Evolutionary conservation across 2,113 vertebrate species (phyloP), one percentile per base, ranked within the genome.

Genomic region (Mastomys coucha): DNA sequence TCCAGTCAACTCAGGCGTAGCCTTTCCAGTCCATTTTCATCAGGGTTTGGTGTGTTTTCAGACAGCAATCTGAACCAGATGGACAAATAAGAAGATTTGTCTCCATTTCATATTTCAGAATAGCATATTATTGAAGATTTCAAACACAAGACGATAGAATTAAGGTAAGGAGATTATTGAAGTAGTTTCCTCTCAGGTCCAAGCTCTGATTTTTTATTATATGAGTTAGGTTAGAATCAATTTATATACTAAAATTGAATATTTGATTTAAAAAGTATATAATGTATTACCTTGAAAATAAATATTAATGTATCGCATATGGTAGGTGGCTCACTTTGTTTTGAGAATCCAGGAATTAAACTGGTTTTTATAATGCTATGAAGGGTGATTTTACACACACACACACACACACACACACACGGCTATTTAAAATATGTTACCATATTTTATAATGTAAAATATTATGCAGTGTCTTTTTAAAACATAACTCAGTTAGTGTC

Each of bases 231-330:
- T 93, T 80, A 81, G 89, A 89, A 93, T 26, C 70, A 86, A 49
- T 89, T 80, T 93, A 75, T 75, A 42, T 39, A 58, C n/a, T 33
- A 73, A 95, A 91, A 84, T 91, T 65, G 92, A 65, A 81, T 56
- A 5, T 89, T 89, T 89, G 89, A 65, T 91, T 93, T 96, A 85
- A 72, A 53, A 39, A 36, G 31, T 91, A 69, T 39, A 16, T 24
- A 36, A 53, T 45, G 13, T 2, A 75, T 94, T 11, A 53, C 5
- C 14, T 36, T 91, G 49, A 75, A 88, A 91, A 95, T 81, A 65
- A 88, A 95, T 84, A 72, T 88, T 92, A 70, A 76, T 93, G 17
- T 31, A 82, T 76, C 81, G 92, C 56, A 94, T 53, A 53, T 78
- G n/a, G 33, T 58, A 80, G 85, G 26, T 53, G 28, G 31, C 16